Evolutionary conservation across 2,113 vertebrate genomes (phyloP).

Genomic region (Taurulus bubalis): DNA sequence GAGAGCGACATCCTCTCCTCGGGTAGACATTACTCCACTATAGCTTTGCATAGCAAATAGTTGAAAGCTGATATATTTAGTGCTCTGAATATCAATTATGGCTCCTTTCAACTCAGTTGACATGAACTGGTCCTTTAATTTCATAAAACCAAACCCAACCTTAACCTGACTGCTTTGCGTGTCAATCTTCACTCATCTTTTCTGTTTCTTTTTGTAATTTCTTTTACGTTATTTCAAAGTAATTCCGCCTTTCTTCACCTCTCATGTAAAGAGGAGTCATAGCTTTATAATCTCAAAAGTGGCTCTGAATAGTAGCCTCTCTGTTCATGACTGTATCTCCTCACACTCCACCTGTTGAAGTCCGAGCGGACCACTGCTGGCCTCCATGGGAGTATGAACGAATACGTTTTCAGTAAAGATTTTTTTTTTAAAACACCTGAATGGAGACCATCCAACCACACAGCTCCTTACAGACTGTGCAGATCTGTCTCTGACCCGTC

Average conservation of each 20-base stretch:
- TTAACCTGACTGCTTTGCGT: background rate
- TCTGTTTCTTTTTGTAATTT: background rate
- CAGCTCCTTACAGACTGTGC: background rate
- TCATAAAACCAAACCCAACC: background rate
- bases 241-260: background rate
- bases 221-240: background rate
- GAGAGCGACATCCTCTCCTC: too few relatives aligned
- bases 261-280: background rate
- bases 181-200: background rate
- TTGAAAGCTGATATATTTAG: too few relatives aligned
- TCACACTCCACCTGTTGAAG: slow-evolving; percentile 1
- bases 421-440: too few relatives aligned
- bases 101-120: too few relatives aligned
- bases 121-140: background rate
- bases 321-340: background rate
- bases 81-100: too few relatives aligned
- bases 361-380: background rate
- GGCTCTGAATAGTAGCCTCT: background rate
- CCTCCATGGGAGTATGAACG: background rate
- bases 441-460: background rate
- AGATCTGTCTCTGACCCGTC: background rate
- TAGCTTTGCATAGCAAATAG: too few relatives aligned
- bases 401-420: background rate
- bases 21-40: too few relatives aligned
- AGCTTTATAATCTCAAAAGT: background rate